Evolutionary conservation across 64 coral and sea anemone genomes (phyloP), one percentile per base, ranked within the genome.

Genomic region (Catalaphyllia jardinei): DNA sequence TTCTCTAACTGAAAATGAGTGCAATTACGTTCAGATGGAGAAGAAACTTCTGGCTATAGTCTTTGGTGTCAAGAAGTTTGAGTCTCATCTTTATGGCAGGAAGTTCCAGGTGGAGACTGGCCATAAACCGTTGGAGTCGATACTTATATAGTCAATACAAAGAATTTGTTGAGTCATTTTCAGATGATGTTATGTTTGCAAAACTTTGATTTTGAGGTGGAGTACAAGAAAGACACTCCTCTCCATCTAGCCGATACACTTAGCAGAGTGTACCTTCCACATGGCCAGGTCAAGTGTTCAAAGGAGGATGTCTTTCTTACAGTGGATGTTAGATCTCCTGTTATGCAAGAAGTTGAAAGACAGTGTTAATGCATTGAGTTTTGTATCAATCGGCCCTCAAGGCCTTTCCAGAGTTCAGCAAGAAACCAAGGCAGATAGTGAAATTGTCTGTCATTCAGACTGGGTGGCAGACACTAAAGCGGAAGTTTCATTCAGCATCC

Each of bases 181-280:
- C 35, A 86, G 67, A 92, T 87, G 60, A 87, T 92, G 90, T 60
- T 79, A 6, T 49, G 10, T 50, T 49, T 92, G 62, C 82, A 92
- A 17, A 50, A 87, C 62, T 92, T 87, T 87, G 90, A 92, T n/a
- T n/a, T n/a, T n/a, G n/a, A n/a, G n/a, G n/a, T n/a, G n/a, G n/a
- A n/a, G n/a, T n/a, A n/a, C n/a, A 86, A 63, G 38, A 73, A 83
- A 71, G 83, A 60, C 24, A 86, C 77, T 52, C 42, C n/a, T 46
- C 11, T 87, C 22, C 67, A 78, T 72, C 49, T 87, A 69, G 90
- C 62, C 55, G 82, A 92, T 63, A 87, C 82, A 7, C 91, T 87
- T 4, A 86, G 89, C 39, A 73, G 80, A 77, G 81, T 73, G 57
- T 38, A 38, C 61, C 51, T 76, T n/a, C 55, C 8, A 39, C 52